phyloP scores from a whole-genome alignment of 2,797 vertebrate genomes.

The Hydrophis major region DNA sequence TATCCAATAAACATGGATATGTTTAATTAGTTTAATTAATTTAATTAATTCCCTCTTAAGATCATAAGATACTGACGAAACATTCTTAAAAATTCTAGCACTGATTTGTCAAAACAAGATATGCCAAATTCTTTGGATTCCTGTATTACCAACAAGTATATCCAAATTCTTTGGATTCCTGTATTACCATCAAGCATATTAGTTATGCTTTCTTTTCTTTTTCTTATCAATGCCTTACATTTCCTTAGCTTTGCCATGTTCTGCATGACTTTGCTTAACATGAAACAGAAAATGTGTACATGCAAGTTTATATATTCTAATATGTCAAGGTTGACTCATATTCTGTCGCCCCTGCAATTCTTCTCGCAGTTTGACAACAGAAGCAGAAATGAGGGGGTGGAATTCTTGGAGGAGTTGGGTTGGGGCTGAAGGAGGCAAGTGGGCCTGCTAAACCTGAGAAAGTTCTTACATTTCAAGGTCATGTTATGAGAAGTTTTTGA shows the following conservation, averaged over 20 bases:
- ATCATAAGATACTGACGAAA: background rate
- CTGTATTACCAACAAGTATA: background rate
- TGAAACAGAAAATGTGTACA: background rate
- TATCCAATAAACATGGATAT: background rate
- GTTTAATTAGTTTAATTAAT: background rate
- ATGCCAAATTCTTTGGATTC: background rate
- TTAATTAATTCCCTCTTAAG: background rate
- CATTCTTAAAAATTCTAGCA: background rate
- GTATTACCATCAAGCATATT: background rate
- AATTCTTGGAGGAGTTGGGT: background rate
- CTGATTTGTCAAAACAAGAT: background rate
- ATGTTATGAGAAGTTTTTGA: background rate
- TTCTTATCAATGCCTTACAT: background rate
- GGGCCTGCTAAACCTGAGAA: background rate
- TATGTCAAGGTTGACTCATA: background rate
- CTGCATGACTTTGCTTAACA: background rate
- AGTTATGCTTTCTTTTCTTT: background rate
- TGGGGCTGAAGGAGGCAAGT: background rate
- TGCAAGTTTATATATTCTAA: background rate
- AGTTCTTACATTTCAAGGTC: background rate
- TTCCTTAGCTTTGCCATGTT: background rate
- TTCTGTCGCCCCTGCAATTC: background rate
- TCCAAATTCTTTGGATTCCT: background rate
- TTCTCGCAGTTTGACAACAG: background rate
- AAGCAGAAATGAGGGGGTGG: background rate